Conservation (phyloP, 2,888 invertebrate species). For the Criorhina ranunculi region DNA sequence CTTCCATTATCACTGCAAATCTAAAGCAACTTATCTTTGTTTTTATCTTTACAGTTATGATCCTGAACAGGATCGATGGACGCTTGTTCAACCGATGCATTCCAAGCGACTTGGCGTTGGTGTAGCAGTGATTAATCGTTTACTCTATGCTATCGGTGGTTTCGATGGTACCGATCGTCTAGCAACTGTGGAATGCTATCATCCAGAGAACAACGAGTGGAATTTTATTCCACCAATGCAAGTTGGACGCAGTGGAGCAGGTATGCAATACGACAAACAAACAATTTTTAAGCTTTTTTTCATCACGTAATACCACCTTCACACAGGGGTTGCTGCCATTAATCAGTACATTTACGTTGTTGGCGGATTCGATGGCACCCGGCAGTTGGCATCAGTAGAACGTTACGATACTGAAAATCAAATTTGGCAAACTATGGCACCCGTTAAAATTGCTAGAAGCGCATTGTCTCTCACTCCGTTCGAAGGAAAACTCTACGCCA, state of each 20-base stretch:
- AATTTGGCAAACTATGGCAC: slow-evolving; percentile 91
- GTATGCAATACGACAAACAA: slow-evolving; percentile 82
- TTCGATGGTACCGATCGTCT: slow-evolving; percentile 93
- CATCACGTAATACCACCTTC: slow-evolving; percentile 65
- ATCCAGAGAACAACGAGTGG: slow-evolving; percentile 97
- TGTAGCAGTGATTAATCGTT: slow-evolving; percentile 91
- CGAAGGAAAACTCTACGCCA: slow-evolving; percentile 94
- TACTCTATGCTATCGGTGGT: slow-evolving; percentile 94
- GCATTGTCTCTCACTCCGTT: slow-evolving; percentile 94
- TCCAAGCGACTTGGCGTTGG: slow-evolving; percentile 92
- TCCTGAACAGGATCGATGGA: slow-evolving; percentile 94
- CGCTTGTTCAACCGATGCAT: slow-evolving; percentile 90
- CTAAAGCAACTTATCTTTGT: not conserved
- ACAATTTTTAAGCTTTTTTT: not conserved
- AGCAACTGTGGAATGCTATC: slow-evolving; percentile 94
- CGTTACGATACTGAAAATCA: slow-evolving; percentile 93
- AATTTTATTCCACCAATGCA: slow-evolving; percentile 91
- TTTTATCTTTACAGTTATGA: slow-evolving; percentile 88
- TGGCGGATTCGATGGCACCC: slow-evolving; percentile 95
- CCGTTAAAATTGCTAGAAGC: slow-evolving; percentile 92
- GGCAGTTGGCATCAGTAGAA: slow-evolving; percentile 93
- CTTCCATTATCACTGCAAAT: no score
- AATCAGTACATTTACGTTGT: slow-evolving; percentile 96
- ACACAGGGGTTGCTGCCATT: slow-evolving; percentile 91
- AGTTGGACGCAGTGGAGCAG: slow-evolving; percentile 93